These are phyloP conservation scores for Clarias platycephalus DNA, from an alignment of 2,797 vertebrate species.

Conservation along the genomic window DNA sequence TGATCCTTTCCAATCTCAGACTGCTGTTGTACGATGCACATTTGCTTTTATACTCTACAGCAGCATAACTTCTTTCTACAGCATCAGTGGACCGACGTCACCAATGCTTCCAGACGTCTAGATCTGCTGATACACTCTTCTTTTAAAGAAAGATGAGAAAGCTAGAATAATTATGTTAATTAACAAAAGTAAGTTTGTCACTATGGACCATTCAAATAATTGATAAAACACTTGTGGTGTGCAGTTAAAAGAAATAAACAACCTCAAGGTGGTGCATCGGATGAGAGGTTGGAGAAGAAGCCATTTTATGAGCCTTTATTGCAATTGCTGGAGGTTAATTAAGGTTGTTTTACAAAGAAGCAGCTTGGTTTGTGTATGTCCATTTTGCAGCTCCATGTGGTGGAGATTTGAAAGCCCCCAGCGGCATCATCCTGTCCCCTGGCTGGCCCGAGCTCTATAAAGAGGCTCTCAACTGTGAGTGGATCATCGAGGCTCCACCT, in stretches of 20 bases:
- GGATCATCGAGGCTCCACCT: constrained; percentile 96
- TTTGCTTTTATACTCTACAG: not conserved
- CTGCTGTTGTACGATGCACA: not conserved
- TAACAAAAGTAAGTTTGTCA: not conserved
- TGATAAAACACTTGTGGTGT: not conserved
- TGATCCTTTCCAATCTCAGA: not conserved
- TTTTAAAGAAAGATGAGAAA: not conserved
- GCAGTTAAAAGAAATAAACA: not conserved
- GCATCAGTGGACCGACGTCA: not conserved
- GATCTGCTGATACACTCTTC: not conserved
- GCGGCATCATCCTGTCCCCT: constrained; percentile 94
- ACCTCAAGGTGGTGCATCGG: too few species aligned
- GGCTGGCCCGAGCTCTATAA: constrained; percentile 99
- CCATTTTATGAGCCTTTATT: too few species aligned
- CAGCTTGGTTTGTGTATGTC: constrained; percentile 21
- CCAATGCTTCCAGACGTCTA: not conserved
- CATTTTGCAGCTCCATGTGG: constrained; percentile 85
- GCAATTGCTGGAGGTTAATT: constrained; percentile 18
- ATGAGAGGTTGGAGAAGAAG: not conserved
- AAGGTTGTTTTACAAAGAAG: constrained; percentile 22
- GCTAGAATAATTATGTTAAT: not conserved
- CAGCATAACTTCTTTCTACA: not conserved
- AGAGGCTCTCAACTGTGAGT: constrained; percentile 96
- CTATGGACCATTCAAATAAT: not conserved
- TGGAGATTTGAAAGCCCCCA: constrained; percentile 91